Evolutionary conservation across 2,888 invertebrate species (phyloP), one percentile per base, ranked within the genome.

Genomic region (Pachymerium ferrugineum): DNA sequence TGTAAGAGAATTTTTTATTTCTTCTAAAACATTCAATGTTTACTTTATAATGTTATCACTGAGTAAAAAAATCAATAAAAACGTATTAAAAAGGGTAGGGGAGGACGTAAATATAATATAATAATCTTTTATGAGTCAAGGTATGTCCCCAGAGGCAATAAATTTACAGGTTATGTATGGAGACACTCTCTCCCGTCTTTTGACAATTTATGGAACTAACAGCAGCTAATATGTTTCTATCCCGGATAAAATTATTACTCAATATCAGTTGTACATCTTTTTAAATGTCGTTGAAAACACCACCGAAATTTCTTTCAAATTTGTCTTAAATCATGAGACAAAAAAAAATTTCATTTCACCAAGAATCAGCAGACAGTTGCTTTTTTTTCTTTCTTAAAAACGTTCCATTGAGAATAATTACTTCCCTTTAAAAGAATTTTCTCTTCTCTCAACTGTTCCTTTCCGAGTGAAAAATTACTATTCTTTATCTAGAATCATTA

Each of bases 141-240:
- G 47, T 54, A 54, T 54, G 47, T 54, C 47, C 47, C 47, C 22
- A 22, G 19, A 54, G 47, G 47, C 19, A 54, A 54, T 54, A 54
- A 54, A 54, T 54, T 54, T 54, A 54, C 47, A 54, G 47, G 47
- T 54, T 54, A 54, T 54, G 47, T 54, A 54, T 54, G 47, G 47
- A 5, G 47, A 54, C 47, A 54, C 47, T 22, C 47, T 22, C 47
- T 22, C 47, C 22, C 19, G 6, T 22, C 47, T 54, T 54, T 54
- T 22, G 47, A 54, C 6, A 54, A 54, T 54, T 54, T 54, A 54
- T 54, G 47, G 47, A 54, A 54, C 47, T 54, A 54, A 54, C 47
- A 54, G 47, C 47, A 54, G 47, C 47, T 54, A 54, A 54, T 47
- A 47, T 54, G 47, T 54, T 54, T 54, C 47, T 54, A 54, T 16